Evolutionary conservation across 2,113 vertebrate genomes (phyloP).

Genomic region (Tupaia tana): DNA sequence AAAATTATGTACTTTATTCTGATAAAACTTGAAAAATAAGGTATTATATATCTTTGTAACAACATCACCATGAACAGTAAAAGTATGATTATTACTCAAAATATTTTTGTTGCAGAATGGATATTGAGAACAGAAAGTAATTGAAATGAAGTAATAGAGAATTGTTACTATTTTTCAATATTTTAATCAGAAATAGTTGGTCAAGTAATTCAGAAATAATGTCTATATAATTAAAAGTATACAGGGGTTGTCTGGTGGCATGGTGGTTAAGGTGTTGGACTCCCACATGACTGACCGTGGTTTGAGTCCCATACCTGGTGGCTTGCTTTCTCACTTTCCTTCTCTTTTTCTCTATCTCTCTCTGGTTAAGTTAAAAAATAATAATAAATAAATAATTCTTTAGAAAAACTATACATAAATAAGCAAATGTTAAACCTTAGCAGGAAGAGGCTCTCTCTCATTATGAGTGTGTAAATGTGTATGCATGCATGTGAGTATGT

Average conservation of each 20-base stretch:
- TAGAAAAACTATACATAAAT: neutral
- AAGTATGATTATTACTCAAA: neutral
- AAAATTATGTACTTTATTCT: neutral
- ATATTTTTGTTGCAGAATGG: neutral
- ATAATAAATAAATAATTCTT: no score
- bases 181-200: neutral
- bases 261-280: no score
- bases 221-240: neutral
- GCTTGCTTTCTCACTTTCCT: no score
- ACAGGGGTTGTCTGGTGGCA: no score
- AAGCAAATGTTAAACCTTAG: neutral
- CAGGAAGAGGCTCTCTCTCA: neutral
- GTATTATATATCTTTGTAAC: neutral
- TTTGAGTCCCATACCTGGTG: no score
- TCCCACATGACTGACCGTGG: no score
- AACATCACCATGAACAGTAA: neutral
- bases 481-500: no score
- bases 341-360: no score
- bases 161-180: neutral
- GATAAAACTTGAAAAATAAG: neutral
- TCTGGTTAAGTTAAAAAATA: no score
- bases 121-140: neutral
- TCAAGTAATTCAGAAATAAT: neutral
- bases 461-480: no score
- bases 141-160: neutral